Evolutionary conservation across 2,797 vertebrate species (phyloP).

Genomic region (Syngnathus acus): DNA sequence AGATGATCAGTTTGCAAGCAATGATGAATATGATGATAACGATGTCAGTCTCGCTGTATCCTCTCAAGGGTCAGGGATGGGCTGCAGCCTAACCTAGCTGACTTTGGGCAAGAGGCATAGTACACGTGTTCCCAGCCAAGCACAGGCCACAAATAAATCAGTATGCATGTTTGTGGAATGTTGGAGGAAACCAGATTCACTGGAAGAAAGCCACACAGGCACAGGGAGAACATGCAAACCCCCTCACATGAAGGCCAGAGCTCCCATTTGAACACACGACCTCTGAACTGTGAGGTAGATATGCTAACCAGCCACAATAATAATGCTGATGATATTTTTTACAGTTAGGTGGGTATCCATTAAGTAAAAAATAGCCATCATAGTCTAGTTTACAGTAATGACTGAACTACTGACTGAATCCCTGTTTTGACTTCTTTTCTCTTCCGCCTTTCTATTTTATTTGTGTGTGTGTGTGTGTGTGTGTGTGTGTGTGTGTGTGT

Average conservation of each 20-base stretch:
- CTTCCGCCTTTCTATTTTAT: not conserved
- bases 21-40: no score
- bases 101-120: not conserved
- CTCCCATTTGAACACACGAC: no score
- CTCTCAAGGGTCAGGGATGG: no score
- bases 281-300: no score
- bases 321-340: not conserved
- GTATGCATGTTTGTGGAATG: no score
- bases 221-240: no score
- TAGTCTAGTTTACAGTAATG: not conserved
- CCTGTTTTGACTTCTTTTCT: not conserved
- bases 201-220: no score
- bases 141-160: no score
- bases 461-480: slow-evolving; percentile 5
- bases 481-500: slow-evolving; percentile 5
- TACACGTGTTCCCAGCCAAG: not conserved
- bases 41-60: not conserved
- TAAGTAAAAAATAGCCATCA: not conserved
- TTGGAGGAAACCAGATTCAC: no score
- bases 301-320: no score
- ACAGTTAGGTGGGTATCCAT: not conserved
- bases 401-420: not conserved
- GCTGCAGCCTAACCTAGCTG: not conserved
- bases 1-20: no score
- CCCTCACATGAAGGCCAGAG: no score